Evolutionary conservation across 2,113 vertebrate genomes (phyloP), one percentile per base, ranked within the genome.

Genomic region (Gymnarchus niloticus): DNA sequence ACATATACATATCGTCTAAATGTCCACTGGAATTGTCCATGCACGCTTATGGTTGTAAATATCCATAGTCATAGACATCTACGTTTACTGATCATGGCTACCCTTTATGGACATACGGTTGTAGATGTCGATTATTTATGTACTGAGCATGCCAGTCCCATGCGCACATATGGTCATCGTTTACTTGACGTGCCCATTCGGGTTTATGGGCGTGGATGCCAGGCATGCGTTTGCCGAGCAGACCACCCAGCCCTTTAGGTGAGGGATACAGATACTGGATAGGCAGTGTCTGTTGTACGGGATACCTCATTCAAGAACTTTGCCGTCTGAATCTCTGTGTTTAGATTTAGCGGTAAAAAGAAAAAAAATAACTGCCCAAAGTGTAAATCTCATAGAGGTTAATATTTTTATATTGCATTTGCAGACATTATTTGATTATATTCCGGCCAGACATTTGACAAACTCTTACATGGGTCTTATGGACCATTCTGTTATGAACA

Each of bases 341-440:
- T 78, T 48, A 46, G 76, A 78, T 78, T 78, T 44, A 78, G 37
- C 19, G 44, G n/a, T 48, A 54, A 10, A 54, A 28, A 82, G 49
- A 54, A 28, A 37, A 56, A n/a, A 54, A 52, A 56, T 8, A 56
- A 81, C 49, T 81, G 78, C 51, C 49, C 80, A 82, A 54, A 54
- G 25, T 51, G 25, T 33, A 82, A 52, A 48, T 56, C 9, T 21
- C 54, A 56, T 54, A 54, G 51, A 82, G 28, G 6, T 54, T 82
- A 82, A 82, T 54, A 37, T 54, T 82, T 82, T 54, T 82, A 19
- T 82, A 82, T n/a, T 49, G 44, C 76, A 21, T 78, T 48, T 48
- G 76, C 76, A n/a, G 76, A 78, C 46, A 78, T 23, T 48, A 78
- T 48, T 78, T 78, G 5, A 48, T 6, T 44, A 23, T 78, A 48